A percentile compares a stretch with the other conserved stretches of the same genome.
Evolutionary conservation across 2,888 invertebrate species (phyloP).

Genomic region (Standfussiana lucernea): DNA sequence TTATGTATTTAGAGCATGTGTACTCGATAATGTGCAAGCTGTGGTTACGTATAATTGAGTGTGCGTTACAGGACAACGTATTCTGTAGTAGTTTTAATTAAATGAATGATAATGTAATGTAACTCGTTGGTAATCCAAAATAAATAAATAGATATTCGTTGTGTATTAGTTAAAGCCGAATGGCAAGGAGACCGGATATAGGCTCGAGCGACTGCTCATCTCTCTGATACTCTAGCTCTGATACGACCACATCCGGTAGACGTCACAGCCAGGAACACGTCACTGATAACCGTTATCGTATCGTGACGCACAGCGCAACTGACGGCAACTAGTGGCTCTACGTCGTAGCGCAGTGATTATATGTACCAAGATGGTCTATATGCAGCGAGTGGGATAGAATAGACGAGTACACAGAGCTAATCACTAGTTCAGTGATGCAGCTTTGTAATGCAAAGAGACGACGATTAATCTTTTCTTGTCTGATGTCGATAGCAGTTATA

Average conservation of each 20-base stretch:
- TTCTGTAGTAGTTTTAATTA: too few relatives aligned
- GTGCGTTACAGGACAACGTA: too few relatives aligned
- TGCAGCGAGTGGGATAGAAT: neutral
- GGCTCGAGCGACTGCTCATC: too few relatives aligned
- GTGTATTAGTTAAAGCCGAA: neutral
- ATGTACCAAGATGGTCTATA: neutral
- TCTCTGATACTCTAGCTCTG: too few relatives aligned
- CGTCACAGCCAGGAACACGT: neutral
- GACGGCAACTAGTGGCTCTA: neutral
- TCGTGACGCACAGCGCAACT: neutral
- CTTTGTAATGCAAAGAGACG: neutral
- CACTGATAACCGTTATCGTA: neutral
- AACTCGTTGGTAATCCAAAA: too few relatives aligned
- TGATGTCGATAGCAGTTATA: conserved; percentile 29
- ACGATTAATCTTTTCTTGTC: conserved; percentile 33
- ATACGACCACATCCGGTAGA: neutral
- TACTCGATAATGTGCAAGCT: too few relatives aligned
- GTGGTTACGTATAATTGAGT: too few relatives aligned
- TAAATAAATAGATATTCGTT: too few relatives aligned
- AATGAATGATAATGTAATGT: too few relatives aligned
- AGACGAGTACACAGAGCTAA: neutral
- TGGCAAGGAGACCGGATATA: neutral
- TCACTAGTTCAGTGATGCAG: neutral
- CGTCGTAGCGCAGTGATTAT: neutral
- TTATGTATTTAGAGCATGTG: too few relatives aligned